Percentiles rank a stretch among this genome's conserved stretches.
Evolutionary conservation across 2,888 invertebrate genomes (phyloP).

Genomic region (Busseola fusca): DNA sequence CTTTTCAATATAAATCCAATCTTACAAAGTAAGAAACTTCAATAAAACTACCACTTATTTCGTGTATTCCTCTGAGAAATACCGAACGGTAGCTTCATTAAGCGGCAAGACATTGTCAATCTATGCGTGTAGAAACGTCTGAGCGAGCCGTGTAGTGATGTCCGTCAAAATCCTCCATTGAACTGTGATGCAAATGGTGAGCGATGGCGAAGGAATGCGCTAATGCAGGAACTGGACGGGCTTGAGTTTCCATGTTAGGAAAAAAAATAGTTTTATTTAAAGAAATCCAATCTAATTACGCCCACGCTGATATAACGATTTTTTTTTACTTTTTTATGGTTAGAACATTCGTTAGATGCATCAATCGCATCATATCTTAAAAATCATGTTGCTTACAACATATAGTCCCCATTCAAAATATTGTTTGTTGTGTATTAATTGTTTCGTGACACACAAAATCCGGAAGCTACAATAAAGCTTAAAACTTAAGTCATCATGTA

Average conservation of each 20-base stretch:
- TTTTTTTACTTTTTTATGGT: not conserved
- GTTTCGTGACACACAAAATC: not conserved
- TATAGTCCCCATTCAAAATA: not conserved
- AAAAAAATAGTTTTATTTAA: slow-evolving; percentile 8
- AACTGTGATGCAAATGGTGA: slow-evolving; percentile 69
- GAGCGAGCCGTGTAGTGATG: slow-evolving; percentile 70
- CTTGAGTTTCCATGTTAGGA: slow-evolving; percentile 10
- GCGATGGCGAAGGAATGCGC: slow-evolving; percentile 63
- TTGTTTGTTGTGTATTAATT: too few species aligned
- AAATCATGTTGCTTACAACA: not conserved
- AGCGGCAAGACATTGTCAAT: slow-evolving; percentile 79
- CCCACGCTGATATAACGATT: too few species aligned
- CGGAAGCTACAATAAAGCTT: not conserved
- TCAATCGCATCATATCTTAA: not conserved
- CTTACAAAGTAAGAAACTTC: slow-evolving; percentile 14
- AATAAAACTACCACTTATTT: slow-evolving; percentile 59
- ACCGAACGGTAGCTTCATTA: slow-evolving; percentile 75
- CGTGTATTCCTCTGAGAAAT: slow-evolving; percentile 64
- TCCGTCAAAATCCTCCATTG: slow-evolving; percentile 77
- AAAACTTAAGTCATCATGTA: not conserved
- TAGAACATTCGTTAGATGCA: too few species aligned
- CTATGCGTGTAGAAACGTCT: slow-evolving; percentile 73
- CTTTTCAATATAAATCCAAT: slow-evolving; percentile 28
- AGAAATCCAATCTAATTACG: slow-evolving; percentile 1
- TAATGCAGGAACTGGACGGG: slow-evolving; percentile 49